phyloP scores from a whole-genome alignment of 1,140 invertebrate genomes.

The Solen grandis region DNA sequence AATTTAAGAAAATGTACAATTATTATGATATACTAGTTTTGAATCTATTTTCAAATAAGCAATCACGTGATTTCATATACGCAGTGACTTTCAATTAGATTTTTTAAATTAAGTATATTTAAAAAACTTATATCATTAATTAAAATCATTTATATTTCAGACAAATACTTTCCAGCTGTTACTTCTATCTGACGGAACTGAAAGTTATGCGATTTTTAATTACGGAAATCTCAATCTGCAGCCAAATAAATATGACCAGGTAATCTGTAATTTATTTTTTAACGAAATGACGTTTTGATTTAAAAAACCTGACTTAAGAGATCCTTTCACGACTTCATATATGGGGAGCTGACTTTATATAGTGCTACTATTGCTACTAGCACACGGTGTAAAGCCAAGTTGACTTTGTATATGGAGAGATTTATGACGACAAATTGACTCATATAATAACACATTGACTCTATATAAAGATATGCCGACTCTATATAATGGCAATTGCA shows the following conservation, averaged over 20 bases:
- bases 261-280: slow-evolving; percentile 1
- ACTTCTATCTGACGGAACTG: slow-evolving; percentile 95
- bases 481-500: too few relatives aligned
- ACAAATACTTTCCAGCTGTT: slow-evolving; percentile 98
- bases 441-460: not conserved
- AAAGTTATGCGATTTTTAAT: slow-evolving; percentile 96
- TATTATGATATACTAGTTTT: too few relatives aligned
- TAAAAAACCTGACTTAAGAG: too few relatives aligned
- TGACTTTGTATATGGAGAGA: not conserved
- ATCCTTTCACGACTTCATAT: not conserved
- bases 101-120: too few relatives aligned
- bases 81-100: too few relatives aligned
- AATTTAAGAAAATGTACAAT: too few relatives aligned
- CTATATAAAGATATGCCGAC: too few relatives aligned
- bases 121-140: too few relatives aligned
- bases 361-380: too few relatives aligned
- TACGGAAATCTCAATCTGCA: slow-evolving; percentile 88
- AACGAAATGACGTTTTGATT: not conserved
- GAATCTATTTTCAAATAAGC: too few relatives aligned
- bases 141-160: slow-evolving; percentile 84
- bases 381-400: not conserved
- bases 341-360: not conserved
- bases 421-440: not conserved
- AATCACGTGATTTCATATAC: too few relatives aligned
- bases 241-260: slow-evolving; percentile 47